phyloP scores from a whole-genome alignment of 1,140 invertebrate genomes.

The Bicyclus anynana region DNA sequence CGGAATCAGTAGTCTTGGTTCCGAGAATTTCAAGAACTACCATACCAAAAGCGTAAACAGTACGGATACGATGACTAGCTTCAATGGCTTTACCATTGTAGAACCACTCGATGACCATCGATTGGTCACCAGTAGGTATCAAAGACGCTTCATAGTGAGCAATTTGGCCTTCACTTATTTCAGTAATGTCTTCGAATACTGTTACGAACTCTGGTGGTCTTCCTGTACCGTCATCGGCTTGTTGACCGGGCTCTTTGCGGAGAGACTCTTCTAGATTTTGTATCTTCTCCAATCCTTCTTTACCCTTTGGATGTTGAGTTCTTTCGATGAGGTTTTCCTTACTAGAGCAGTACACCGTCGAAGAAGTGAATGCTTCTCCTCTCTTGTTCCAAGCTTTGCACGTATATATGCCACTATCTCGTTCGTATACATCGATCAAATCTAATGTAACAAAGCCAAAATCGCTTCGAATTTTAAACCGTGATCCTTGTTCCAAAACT shows the following conservation, averaged over 20 bases:
- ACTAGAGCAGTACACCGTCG: slow-evolving; percentile 89
- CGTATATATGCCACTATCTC: slow-evolving; percentile 97
- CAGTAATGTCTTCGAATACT: slow-evolving; percentile 88
- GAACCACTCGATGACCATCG: slow-evolving; percentile 98
- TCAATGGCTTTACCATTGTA: slow-evolving; percentile 93
- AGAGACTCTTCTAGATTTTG: slow-evolving; percentile 93
- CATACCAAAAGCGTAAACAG: slow-evolving; percentile 96
- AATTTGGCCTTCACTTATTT: slow-evolving; percentile 92
- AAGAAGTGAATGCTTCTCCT: slow-evolving; percentile 94
- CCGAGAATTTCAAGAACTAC: slow-evolving; percentile 96
- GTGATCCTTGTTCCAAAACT: slow-evolving; percentile 87
- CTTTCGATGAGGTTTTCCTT: slow-evolving; percentile 91
- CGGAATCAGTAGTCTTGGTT: slow-evolving; percentile 92
- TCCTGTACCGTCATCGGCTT: slow-evolving; percentile 85
- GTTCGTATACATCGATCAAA: slow-evolving; percentile 91
- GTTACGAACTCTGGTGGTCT: slow-evolving; percentile 93
- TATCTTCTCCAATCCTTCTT: slow-evolving; percentile 93
- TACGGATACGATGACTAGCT: slow-evolving; percentile 92
- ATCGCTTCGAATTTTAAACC: slow-evolving; percentile 92
- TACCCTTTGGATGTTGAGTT: slow-evolving; percentile 95
- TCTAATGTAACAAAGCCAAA: slow-evolving; percentile 96
- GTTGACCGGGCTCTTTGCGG: slow-evolving; percentile 81
- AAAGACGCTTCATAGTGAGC: slow-evolving; percentile 96
- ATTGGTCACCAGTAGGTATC: slow-evolving; percentile 95
- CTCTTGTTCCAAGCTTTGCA: slow-evolving; percentile 91